A percentile compares a stretch with the other conserved stretches of the same genome.
Evolutionary conservation across 2,888 invertebrate genomes (phyloP).

Genomic region (Blera fallax): DNA sequence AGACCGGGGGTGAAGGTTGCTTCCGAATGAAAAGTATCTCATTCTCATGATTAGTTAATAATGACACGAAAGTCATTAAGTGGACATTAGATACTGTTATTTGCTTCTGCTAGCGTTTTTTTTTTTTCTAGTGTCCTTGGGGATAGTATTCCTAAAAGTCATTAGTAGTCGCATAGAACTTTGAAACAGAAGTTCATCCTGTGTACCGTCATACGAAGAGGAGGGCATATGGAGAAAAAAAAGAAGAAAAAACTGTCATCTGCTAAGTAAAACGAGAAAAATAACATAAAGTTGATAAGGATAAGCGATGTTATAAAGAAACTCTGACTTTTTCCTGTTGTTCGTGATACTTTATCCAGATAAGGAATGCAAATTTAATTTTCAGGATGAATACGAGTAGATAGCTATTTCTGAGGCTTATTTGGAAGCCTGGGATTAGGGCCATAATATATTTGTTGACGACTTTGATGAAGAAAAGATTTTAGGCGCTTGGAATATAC

Average conservation of each 20-base stretch:
- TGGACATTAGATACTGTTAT: constrained; percentile 58
- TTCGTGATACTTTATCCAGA: constrained; percentile 4
- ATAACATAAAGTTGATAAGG: not conserved
- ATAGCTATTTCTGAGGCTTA: not conserved
- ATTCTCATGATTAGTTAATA: constrained; percentile 58
- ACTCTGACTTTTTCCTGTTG: constrained; percentile 17
- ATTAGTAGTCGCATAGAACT: constrained; percentile 41
- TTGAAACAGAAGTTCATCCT: constrained; percentile 19
- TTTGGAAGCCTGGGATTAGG: too few relatives aligned
- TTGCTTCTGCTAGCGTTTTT: not conserved
- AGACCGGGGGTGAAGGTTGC: constrained; percentile 37
- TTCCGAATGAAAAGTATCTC: constrained; percentile 38
- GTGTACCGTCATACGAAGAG: not conserved
- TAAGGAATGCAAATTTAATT: constrained; percentile 48
- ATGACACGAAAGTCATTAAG: constrained; percentile 65
- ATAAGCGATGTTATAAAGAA: not conserved
- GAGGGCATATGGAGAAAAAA: constrained; percentile 7
- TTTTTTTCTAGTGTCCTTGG: not conserved
- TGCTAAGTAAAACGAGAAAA: not conserved
- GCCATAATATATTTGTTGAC: too few relatives aligned
- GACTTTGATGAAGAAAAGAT: too few relatives aligned
- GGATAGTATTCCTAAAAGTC: constrained; percentile 8
- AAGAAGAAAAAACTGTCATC: constrained; percentile 1
- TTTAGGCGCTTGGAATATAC: too few relatives aligned
- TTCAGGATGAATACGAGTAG: not conserved